Evolutionary conservation across 2,888 invertebrate species (phyloP), one percentile per base, ranked within the genome.

Genomic region (Eilema sororculum): DNA sequence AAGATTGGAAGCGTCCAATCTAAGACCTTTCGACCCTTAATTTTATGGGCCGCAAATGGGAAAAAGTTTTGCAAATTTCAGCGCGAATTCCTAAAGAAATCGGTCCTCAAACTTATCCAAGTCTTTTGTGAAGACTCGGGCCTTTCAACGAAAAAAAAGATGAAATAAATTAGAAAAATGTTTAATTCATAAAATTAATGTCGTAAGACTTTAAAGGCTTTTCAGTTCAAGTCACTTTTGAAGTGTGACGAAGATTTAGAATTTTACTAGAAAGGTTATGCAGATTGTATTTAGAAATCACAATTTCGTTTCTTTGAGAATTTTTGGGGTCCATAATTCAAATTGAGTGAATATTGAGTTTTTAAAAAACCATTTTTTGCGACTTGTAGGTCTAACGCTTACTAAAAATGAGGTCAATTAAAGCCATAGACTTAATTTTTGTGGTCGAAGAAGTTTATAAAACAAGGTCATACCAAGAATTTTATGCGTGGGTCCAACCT

Each of bases 111-210:
- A 75, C 71, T 75, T 82, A 58, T 62, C 56, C 66, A n/a, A 58
- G 41, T 22, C 37, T 46, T 73, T 72, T 70, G 59, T 71, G 60
- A 67, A 25, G 69, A 68, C 22, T 62, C n/a, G 65, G 22, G 67
- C 67, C 65, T 71, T 66, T 65, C 68, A 58, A 61, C 61, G 28
- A 52, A 68, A 69, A 74, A 70, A 75, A 71, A 73, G 74, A 78
- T 81, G 74, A 78, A 77, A 84, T 79, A 77, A 79, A 83, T 82
- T 82, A 80, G 78, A 77, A 83, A 85, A 85, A 87, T 86, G 84
- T 86, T 83, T 87, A 86, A 87, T 88, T 87, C 85, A 88, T 87
- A 80, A 80, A 86, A 83, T 82, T 82, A 80, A 84, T 81, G 83
- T 83, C 75, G 67, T 75, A 67, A 75, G 78, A 72, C 72, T 84